Percentiles rank a stretch among this genome's conserved stretches.
These are phyloP conservation scores for Willisornis vidua DNA, from an alignment of 2,113 vertebrate genomes.

Conservation along the genomic window DNA sequence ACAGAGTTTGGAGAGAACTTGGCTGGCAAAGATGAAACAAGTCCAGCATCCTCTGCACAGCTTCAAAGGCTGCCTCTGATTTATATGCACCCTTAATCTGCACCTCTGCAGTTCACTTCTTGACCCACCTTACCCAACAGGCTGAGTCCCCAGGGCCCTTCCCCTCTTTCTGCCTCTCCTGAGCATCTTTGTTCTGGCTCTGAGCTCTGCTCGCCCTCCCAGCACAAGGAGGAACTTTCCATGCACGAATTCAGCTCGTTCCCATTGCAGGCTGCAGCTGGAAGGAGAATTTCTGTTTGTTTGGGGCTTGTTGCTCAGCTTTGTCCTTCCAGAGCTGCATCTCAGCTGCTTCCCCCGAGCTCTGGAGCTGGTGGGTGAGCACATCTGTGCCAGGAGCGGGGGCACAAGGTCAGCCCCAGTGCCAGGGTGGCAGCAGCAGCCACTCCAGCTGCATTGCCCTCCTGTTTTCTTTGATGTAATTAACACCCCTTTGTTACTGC, in stretches of 20 bases:
- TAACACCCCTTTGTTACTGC: conserved; percentile 66
- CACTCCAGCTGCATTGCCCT: conserved; percentile 1
- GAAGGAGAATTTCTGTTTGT: background rate
- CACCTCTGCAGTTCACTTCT: background rate
- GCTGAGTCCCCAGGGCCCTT: background rate
- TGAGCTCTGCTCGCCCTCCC: background rate
- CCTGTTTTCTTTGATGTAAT: conserved; percentile 68
- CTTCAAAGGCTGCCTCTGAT: conserved; percentile 21
- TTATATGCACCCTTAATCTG: background rate
- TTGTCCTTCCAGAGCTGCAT: background rate
- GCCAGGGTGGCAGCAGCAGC: background rate
- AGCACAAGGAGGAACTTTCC: background rate
- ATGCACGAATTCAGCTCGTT: background rate
- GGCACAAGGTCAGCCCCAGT: background rate
- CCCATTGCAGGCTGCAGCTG: background rate
- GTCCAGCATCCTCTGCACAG: background rate
- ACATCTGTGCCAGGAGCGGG: background rate
- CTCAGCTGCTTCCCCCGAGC: background rate
- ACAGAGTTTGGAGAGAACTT: background rate
- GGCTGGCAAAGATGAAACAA: background rate
- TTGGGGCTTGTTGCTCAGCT: background rate
- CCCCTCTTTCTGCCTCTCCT: background rate
- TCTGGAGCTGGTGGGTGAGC: background rate
- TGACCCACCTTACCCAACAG: background rate
- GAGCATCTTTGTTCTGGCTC: background rate